phyloP scores from a whole-genome alignment of 2,888 invertebrate genomes.

The Suillia variegata region DNA sequence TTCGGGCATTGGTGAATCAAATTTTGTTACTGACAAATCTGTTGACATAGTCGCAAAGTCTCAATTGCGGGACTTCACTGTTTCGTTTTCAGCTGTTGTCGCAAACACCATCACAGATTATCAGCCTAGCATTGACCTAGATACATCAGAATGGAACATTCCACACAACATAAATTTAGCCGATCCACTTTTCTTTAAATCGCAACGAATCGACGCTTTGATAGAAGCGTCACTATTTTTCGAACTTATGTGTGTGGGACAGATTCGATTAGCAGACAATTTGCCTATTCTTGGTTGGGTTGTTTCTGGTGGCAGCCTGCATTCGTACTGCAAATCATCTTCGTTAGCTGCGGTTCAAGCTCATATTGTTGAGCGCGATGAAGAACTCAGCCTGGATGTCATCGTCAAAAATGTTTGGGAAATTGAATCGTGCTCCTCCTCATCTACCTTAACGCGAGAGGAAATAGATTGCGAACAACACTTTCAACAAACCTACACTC shows the following conservation, averaged over 20 bases:
- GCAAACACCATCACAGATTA: slow-evolving; percentile 16
- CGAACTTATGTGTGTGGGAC: slow-evolving; percentile 18
- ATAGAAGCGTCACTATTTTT: slow-evolving; percentile 13
- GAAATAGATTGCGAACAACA: slow-evolving; percentile 25
- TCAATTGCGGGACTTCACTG: background rate
- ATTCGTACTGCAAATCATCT: slow-evolving; percentile 1
- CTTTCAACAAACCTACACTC: slow-evolving; percentile 17
- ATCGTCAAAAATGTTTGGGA: slow-evolving; percentile 14
- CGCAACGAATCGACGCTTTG: slow-evolving; percentile 7
- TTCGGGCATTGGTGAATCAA: background rate
- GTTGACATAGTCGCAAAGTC: background rate
- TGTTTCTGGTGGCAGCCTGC: slow-evolving; percentile 15
- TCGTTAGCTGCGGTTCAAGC: background rate
- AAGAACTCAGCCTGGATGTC: background rate
- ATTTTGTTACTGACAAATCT: background rate
- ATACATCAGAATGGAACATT: slow-evolving; percentile 24
- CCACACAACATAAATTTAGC: slow-evolving; percentile 24
- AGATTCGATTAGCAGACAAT: slow-evolving; percentile 11
- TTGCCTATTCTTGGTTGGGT: slow-evolving; percentile 25
- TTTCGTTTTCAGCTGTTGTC: slow-evolving; percentile 10
- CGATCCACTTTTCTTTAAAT: slow-evolving; percentile 23
- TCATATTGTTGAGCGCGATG: slow-evolving; percentile 9
- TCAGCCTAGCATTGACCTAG: slow-evolving; percentile 19
- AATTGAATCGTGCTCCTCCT: slow-evolving; percentile 1
- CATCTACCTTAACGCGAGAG: slow-evolving; percentile 4